Base-by-base conservation (phyloP, 2,888 invertebrate species). In the Platycheirus albimanus region DNA sequence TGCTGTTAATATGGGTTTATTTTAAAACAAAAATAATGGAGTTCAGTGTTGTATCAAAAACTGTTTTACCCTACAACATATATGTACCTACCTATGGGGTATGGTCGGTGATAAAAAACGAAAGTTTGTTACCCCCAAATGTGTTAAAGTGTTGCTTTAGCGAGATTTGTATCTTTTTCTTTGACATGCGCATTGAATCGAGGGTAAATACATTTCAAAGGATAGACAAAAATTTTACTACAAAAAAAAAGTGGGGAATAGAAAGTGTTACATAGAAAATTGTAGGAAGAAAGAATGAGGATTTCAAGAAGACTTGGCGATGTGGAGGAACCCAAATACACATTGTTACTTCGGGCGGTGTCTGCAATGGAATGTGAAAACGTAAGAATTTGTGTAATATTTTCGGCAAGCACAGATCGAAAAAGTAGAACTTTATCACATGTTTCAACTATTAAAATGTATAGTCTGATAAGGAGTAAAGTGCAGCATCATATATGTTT, bases 111-210 rank as follows among this genome's bases (percentile, higher is more conserved):
- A 47, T 43, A 51, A 64, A 75, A 54, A 64, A 64, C 1, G n/a
- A 80, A 80, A 70, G 70, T 80, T 80, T 80, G 70, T 70, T 80
- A 64, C 70, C 70, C 64, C 64, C 69, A 43, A 54, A 66, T 15
- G 49, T 52, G 64, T 43, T 49, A 51, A 66, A 66, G 66, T 54
- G 52, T 63, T 76, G 71, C 64, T 69, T 70, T 56, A 58, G 17
- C 7, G 28, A 24, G 3, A 41, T 30, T 41, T 74, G 30, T 47
- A 5, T 20, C 11, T 8, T 20, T 24, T 38, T 20, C 28, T 17
- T 61, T 19, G 72, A 17, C 83, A 83, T 83, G 83, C 83, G 78
- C 83, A 63, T 56, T 78, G 28, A 24, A 11, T 17, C 20, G 24
- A 56, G 24, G 43, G 30, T 38, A 61, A 64, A 58, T 19, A 67